Evolutionary conservation across 2,113 vertebrate species (phyloP).

Genomic region (cat (Felis catus)): F.catus_Fca126_mat1.0 CM031419.1:216893501-216894000

Average conservation of each 20-base stretch:
- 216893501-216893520: neutral
- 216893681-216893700: accelerated
- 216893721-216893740: neutral
- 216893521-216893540: neutral
- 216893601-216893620: accelerated
- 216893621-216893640: accelerated
- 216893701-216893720: neutral
- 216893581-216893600: neutral
- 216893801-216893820: neutral
- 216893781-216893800: neutral
- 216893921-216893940: no score
- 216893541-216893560: accelerated
- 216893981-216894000: neutral
- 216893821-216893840: neutral
- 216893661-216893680: no score
- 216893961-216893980: neutral
- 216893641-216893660: accelerated
- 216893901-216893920: accelerated
- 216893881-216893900: accelerated
- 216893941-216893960: accelerated
- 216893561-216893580: no score
- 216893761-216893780: accelerated
- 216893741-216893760: neutral
- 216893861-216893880: accelerated
- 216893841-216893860: neutral